Base-by-base conservation (phyloP, 2,888 invertebrate species). In the Allygus modestus region DNA sequence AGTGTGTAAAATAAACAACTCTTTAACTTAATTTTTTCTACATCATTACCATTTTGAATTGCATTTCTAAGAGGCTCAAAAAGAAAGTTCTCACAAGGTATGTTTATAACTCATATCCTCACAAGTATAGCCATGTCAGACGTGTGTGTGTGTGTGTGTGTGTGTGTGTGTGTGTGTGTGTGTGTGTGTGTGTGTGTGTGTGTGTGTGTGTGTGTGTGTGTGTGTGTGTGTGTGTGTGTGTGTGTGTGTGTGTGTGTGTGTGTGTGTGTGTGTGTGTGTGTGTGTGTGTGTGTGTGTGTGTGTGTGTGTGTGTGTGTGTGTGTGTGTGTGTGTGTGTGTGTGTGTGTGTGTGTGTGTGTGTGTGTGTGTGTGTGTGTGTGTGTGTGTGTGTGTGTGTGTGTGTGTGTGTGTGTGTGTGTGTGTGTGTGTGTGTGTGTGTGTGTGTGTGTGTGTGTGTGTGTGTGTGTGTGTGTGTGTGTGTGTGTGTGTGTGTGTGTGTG, bases 381-480 rank as follows among this genome's bases (percentile, higher is more conserved):
- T 79, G 79, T 54, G 79, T 79, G 79, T 54, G 51, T 54, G 79
- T 79, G 51, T 79, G 79, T 31, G 51, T 79, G 79, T 79, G 51
- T 54, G 79, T 54, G 79, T 79, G 79, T 54, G 79, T 79, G 79
- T 54, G 79, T 54, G 79, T 51, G 79, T 79, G 79, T 15, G 79
- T 79, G 79, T 51, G 79, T 54, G 79, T 54, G 79, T 79, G 79
- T 54, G 79, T 79, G 79, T 79, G 79, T 54, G 79, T 79, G 79
- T 79, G 79, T 54, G 79, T 79, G 79, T 79, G 79, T 26, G 79
- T 79, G 79, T 51, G 79, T 54, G 79, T 51, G 79, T 79, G 79
- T 54, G 79, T 79, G 79, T 79, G 79, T 54, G 79, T 79, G 79
- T 79, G 79, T 54, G 79, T 79, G 79, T 79, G 79, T 54, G 79